phyloP scores from a whole-genome alignment of 2,797 vertebrate genomes.

The Bovichtus variegatus region DNA sequence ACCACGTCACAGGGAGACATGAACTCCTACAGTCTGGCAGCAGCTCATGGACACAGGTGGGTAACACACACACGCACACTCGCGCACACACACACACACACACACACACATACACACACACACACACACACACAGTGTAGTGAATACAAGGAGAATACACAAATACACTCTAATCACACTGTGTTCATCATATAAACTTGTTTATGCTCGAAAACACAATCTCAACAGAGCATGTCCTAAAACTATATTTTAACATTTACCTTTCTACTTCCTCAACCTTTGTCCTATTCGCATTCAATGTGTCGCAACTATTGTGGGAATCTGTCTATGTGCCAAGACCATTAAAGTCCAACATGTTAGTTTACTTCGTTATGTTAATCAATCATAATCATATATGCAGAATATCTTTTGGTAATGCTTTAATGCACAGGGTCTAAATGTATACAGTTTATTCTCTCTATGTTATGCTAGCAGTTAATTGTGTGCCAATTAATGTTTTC shows the following conservation, averaged over 20 bases:
- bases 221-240: slow-evolving; percentile 1
- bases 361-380: neutral
- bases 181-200: slow-evolving; percentile 30
- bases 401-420: neutral
- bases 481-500: neutral
- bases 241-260: neutral
- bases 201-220: slow-evolving; percentile 32
- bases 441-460: neutral
- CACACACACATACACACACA: slow-evolving; percentile 52
- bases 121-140: slow-evolving; percentile 1
- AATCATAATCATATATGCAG: neutral
- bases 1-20: slow-evolving; percentile 95
- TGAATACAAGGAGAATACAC: slow-evolving; percentile 3
- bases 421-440: too few species aligned
- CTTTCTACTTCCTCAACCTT: neutral
- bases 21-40: slow-evolving; percentile 98
- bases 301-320: neutral
- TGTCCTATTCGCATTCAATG: neutral
- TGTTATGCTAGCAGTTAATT: neutral
- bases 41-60: slow-evolving; percentile 98
- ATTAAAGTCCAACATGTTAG: neutral
- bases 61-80: slow-evolving; percentile 74
- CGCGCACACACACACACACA: slow-evolving; percentile 39
- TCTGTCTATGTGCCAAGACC: neutral
- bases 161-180: neutral